phyloP scores from a whole-genome alignment of 2,113 vertebrate genomes.

The Macquaria australasica region DNA sequence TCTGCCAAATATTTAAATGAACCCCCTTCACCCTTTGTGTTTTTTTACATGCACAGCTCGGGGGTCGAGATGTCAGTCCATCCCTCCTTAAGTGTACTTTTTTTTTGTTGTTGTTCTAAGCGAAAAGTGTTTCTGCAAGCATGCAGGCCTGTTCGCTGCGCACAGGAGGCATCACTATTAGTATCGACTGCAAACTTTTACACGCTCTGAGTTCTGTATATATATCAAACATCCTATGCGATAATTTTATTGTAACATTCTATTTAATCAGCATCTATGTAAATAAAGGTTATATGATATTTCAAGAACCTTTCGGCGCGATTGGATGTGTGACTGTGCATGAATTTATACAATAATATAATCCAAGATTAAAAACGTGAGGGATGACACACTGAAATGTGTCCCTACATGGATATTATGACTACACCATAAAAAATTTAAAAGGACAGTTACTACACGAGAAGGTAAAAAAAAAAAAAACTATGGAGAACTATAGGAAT shows the following conservation, averaged over 20 bases:
- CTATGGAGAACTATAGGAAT: neutral
- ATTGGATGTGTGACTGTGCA: conserved; percentile 57
- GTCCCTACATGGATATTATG: neutral
- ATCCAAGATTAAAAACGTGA: neutral
- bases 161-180: conserved; percentile 33
- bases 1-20: conserved; percentile 76
- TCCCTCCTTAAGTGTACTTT: conserved; percentile 35
- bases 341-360: neutral
- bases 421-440: neutral
- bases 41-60: conserved; percentile 32
- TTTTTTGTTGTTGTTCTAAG: conserved; percentile 8
- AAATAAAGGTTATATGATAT: conserved; percentile 89
- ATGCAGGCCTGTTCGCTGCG: conserved; percentile 48
- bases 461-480: neutral
- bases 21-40: conserved; percentile 5
- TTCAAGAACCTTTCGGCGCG: conserved; percentile 72
- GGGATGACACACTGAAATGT: neutral
- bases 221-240: conserved; percentile 84
- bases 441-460: neutral
- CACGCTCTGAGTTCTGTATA: conserved; percentile 80
- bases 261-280: conserved; percentile 90
- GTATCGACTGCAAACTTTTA: conserved; percentile 43
- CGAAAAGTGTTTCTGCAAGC: conserved; percentile 43
- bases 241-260: conserved; percentile 88
- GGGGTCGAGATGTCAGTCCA: conserved; percentile 19